These are phyloP conservation scores for Dromas ardeola DNA, from an alignment of 2,113 vertebrate genomes.

Conservation along the genomic window DNA sequence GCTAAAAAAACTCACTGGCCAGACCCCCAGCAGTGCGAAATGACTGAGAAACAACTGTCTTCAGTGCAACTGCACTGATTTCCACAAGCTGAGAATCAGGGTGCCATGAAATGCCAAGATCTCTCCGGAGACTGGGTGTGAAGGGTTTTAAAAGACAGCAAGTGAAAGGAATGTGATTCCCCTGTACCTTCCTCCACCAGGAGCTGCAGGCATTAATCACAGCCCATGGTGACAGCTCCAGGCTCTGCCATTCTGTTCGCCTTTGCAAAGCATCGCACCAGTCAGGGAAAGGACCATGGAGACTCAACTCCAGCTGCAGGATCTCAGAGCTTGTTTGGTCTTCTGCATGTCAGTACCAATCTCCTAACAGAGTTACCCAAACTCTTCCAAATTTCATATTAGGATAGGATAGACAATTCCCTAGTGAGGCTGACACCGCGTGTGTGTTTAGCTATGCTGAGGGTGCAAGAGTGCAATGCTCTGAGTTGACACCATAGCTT, in stretches of 20 bases:
- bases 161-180: not conserved
- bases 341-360: not conserved
- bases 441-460: not conserved
- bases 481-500: not conserved
- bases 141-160: not conserved
- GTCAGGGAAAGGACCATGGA: not conserved
- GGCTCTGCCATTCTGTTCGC: not conserved
- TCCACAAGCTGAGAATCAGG: not conserved
- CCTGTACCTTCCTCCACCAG: not conserved
- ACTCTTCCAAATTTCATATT: not conserved
- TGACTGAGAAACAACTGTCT: not conserved
- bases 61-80: not conserved
- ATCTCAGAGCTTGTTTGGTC: not conserved
- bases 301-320: not conserved
- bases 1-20: not conserved
- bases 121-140: not conserved
- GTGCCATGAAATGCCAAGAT: not conserved
- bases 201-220: not conserved
- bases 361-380: not conserved
- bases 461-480: not conserved
- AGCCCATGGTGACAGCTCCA: not conserved
- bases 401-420: not conserved
- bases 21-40: not conserved
- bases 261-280: not conserved
- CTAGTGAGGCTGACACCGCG: not conserved